These are phyloP conservation scores for Harpagifer antarcticus DNA, from an alignment of 2,797 vertebrate species.

Conservation along the genomic window DNA sequence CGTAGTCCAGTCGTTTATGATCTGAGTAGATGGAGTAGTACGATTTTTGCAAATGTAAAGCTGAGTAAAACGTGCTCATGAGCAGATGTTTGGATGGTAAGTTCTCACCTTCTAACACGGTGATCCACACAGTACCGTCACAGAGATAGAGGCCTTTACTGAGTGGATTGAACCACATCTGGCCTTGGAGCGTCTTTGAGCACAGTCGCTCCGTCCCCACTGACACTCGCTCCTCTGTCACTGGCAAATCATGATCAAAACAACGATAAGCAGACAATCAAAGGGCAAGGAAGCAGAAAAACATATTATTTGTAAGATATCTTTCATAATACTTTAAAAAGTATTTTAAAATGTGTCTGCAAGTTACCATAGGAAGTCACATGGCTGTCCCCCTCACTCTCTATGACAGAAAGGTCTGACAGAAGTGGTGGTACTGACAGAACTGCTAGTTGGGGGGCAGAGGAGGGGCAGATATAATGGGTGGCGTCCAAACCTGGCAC, in stretches of 20 bases:
- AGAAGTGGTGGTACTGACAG: conserved; percentile 89
- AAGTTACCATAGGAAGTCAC: conserved; percentile 86
- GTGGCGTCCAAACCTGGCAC: conserved; percentile 91
- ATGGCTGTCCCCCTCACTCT: conserved; percentile 73
- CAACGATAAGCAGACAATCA: conserved; percentile 14
- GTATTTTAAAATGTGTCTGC: conserved; percentile 5
- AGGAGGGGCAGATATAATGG: conserved; percentile 85
- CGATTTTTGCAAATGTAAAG: conserved; percentile 9
- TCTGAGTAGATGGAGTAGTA: conserved; percentile 74
- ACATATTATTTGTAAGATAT: not conserved
- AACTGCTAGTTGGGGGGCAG: conserved; percentile 78
- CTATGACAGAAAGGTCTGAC: conserved; percentile 71
- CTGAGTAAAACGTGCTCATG: not conserved
- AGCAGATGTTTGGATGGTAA: not conserved
- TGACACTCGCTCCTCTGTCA: conserved; percentile 85
- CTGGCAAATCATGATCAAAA: conserved; percentile 64
- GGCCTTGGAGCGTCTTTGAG: conserved; percentile 79
- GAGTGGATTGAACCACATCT: conserved; percentile 91
- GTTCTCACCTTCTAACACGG: conserved; percentile 89
- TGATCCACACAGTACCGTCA: conserved; percentile 87
- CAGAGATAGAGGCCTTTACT: conserved; percentile 91
- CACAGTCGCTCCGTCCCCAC: conserved; percentile 86
- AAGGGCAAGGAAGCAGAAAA: not conserved
- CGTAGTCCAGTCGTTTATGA: conserved; percentile 90
- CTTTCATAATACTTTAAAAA: conserved; percentile 13